These are phyloP conservation scores for Spialia ferax DNA, from an alignment of 2,888 invertebrate genomes.

Conservation along the genomic window DNA sequence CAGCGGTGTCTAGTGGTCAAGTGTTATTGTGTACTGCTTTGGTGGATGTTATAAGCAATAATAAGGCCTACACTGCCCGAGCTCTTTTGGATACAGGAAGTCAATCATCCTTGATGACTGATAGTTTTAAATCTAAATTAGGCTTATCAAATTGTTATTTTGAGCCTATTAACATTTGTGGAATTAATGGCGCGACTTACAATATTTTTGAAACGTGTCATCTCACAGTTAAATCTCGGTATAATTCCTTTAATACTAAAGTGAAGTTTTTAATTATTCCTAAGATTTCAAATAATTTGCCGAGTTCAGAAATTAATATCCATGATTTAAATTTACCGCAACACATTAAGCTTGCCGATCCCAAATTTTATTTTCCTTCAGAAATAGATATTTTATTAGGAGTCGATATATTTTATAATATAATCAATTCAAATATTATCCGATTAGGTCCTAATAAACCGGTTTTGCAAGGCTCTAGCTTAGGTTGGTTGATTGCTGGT, in stretches of 20 bases:
- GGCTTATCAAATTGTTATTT: conserved; percentile 2
- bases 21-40: conserved; percentile 20
- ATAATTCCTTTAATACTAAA: background rate
- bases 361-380: conserved; percentile 11
- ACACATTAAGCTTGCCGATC: conserved; percentile 17
- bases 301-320: background rate
- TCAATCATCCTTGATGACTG: conserved; percentile 18
- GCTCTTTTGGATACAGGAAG: conserved; percentile 11
- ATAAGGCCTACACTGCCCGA: conserved; percentile 16
- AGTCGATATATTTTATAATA: conserved; percentile 1
- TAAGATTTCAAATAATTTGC: background rate
- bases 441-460: background rate
- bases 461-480: background rate
- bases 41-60: conserved; percentile 4
- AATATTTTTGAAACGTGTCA: conserved; percentile 5
- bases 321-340: conserved; percentile 11
- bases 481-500: background rate
- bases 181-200: conserved; percentile 4
- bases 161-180: conserved; percentile 14
- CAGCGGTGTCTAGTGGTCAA: conserved; percentile 19
- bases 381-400: conserved; percentile 12
- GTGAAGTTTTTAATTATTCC: conserved; percentile 1
- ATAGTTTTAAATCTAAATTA: conserved; percentile 16
- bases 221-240: conserved; percentile 1
- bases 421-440: background rate